Percentiles rank a stretch among this genome's conserved stretches.
phyloP scores from a whole-genome alignment of 2,888 invertebrate species.

The Phania funesta region DNA sequence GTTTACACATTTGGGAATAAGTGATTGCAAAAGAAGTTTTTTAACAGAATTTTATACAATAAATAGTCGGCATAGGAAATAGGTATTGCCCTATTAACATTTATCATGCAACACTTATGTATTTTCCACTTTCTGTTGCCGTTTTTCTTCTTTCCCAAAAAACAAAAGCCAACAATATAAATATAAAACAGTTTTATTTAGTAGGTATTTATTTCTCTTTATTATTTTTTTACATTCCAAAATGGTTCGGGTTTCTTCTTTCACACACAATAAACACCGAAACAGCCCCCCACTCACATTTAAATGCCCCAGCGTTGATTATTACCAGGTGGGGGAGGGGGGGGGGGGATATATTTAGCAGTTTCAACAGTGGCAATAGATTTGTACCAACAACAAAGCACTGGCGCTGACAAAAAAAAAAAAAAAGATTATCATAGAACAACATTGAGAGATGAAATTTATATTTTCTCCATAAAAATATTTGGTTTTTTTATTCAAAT shows the following conservation, averaged over 20 bases:
- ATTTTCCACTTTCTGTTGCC: slow-evolving; percentile 22
- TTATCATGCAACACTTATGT: slow-evolving; percentile 6
- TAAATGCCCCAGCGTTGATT: neutral
- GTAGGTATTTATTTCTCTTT: neutral
- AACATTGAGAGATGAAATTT: slow-evolving; percentile 12
- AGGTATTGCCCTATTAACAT: neutral
- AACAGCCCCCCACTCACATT: slow-evolving; percentile 11
- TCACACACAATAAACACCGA: neutral
- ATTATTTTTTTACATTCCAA: neutral
- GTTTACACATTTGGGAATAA: too few species aligned
- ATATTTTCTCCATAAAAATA: neutral
- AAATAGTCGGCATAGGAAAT: neutral
- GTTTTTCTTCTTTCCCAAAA: neutral
- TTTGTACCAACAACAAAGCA: neutral
- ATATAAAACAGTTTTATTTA: neutral
- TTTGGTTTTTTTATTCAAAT: too few species aligned
- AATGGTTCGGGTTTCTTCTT: neutral
- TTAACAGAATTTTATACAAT: neutral
- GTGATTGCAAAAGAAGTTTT: neutral
- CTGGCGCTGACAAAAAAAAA: neutral
- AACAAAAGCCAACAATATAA: slow-evolving; percentile 6
- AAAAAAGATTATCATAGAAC: neutral
- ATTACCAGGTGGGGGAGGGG: slow-evolving; percentile 1
- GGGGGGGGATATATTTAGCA: neutral
- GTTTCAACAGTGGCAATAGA: slow-evolving; percentile 7